phyloP scores from a whole-genome alignment of 2,113 vertebrate species.

The Xenus cinereus region DNA sequence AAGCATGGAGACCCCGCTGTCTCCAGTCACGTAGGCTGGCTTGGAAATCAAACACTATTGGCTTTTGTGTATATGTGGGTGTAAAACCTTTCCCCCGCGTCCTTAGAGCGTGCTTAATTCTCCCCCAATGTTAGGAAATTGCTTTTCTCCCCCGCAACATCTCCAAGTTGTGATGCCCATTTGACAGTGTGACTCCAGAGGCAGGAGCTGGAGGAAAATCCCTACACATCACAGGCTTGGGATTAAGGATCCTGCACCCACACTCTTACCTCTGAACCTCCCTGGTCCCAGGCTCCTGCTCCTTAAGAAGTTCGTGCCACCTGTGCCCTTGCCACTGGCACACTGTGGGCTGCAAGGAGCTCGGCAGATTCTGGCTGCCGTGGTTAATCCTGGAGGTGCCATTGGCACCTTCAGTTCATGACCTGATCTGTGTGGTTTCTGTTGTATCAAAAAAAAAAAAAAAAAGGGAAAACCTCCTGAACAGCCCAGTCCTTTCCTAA shows the following conservation, averaged over 20 bases:
- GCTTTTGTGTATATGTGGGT: background rate
- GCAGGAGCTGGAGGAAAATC: background rate
- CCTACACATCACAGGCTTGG: background rate
- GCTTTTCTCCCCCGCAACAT: background rate
- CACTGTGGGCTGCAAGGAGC: background rate
- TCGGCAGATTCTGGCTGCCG: background rate
- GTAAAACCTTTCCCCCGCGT: background rate
- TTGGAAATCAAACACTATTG: background rate
- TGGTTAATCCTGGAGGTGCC: background rate
- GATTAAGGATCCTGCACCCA: background rate
- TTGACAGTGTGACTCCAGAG: background rate
- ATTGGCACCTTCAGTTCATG: background rate
- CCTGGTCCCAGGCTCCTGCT: background rate
- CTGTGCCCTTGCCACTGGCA: background rate
- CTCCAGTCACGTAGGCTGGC: background rate
- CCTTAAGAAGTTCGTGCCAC: background rate
- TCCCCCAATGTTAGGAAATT: background rate
- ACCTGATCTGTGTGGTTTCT: background rate
- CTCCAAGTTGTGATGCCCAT: background rate
- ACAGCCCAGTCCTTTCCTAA: background rate
- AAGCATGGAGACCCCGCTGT: background rate
- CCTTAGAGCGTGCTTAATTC: background rate
- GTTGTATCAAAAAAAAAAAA: background rate
- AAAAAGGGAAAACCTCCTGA: background rate
- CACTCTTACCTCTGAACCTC: background rate